Base-by-base conservation (phyloP, 2,113 vertebrate species). In the Caretta caretta region DNA sequence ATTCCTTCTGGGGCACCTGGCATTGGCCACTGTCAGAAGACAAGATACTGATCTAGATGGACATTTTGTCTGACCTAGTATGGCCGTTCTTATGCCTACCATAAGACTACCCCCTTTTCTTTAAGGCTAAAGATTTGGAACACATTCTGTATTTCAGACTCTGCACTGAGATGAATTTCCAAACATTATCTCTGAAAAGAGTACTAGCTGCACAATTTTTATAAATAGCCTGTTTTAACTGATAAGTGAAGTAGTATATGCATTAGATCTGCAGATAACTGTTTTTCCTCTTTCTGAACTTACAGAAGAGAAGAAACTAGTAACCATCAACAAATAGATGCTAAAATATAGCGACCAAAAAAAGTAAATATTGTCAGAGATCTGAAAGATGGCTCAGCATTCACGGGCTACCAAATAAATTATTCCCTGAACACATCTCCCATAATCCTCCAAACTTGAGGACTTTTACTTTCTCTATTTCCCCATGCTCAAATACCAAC, bases 271-370 rank as follows among this genome's bases (percentile, higher is more conserved):
- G 17, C 42, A 84, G 76, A 14, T 72, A 11, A 89, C 49, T 0
- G 0, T 50, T 38, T n/a, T 56, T 79, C 24, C n/a, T 91, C 79
- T 42, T 42, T 75, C 38, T 22, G n/a, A 38, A 42, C 38, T 42
- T 38, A 75, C 5, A 42, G 38, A 75, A 25, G 22, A 5, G 38
- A 38, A 46, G 19, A 75, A 65, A 65, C 16, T 65, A 65, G 31
- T n/a, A 65, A 46, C 20, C 13, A 75, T 75, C 10, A 92, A 88
- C 35, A 87, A 80, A 76, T 1, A 42, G 24, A 69, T 0, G 0
- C 16, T 76, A 62, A 72, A 85, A 92, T 65, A 17, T 62, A 31
- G 59, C 12, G 31, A 62, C 29, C 12, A 62, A 62, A 62, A 62
- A 62, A 62, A 14, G 42, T 79, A 91, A 93, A n/a, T 85, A 54